Conservation (phyloP, 2,888 invertebrate species). For the Cryptophagus acutangulus region DNA sequence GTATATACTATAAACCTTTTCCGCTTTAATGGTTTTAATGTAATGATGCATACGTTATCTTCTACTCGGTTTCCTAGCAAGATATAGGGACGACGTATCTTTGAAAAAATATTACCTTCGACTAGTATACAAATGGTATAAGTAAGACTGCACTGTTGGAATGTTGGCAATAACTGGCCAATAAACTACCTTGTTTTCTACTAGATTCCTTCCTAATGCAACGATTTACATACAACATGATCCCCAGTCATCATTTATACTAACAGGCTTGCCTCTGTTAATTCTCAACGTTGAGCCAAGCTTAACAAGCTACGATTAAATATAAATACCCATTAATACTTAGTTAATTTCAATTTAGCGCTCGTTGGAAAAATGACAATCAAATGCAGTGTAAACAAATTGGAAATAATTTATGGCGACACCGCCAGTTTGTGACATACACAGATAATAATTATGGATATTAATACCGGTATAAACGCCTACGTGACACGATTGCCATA, state of each 20-base stretch:
- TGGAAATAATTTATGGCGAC: constrained; percentile 5
- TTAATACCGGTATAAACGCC: constrained; percentile 6
- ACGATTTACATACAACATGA: constrained; percentile 32
- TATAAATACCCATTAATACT: no score
- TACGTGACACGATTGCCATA: constrained; percentile 15
- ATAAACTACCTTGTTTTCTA: constrained; percentile 31
- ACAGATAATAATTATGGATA: constrained; percentile 6
- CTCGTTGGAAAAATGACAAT: no score
- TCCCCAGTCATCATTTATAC: constrained; percentile 15
- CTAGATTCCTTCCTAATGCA: constrained; percentile 30
- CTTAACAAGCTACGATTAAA: constrained; percentile 4
- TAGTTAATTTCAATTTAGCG: no score
- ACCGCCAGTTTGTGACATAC: background rate
- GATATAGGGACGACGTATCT: constrained; percentile 11
- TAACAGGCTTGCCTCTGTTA: constrained; percentile 2
- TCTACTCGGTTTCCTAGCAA: constrained; percentile 19
- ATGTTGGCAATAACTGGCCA: constrained; percentile 20
- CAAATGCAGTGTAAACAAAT: constrained; percentile 3
- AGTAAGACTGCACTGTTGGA: constrained; percentile 18
- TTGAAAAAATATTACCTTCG: constrained; percentile 17
- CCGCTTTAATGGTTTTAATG: constrained; percentile 18
- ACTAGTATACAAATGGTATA: constrained; percentile 14
- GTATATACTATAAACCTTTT: constrained; percentile 1
- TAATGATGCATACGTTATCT: constrained; percentile 20
- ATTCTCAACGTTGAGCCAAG: background rate